Evolutionary conservation across 2,888 invertebrate genomes (phyloP), one percentile per base, ranked within the genome.

Genomic region (Stenolophus ochropezus): DNA sequence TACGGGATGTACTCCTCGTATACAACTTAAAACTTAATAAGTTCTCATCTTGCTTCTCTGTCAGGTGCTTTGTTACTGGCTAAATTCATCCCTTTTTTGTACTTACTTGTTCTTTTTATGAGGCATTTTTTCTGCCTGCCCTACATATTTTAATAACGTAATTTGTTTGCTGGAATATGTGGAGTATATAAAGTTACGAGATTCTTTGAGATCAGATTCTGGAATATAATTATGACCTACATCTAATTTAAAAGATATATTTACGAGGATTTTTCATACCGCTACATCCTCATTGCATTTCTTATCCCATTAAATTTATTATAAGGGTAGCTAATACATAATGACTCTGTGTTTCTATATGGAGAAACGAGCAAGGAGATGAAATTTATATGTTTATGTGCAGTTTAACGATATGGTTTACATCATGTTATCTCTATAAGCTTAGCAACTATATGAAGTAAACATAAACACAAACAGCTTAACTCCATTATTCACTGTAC

Each of bases 111-210:
- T 73, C 47, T 42, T 73, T 73, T 49, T 21, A 73, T 49, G 49
- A 51, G 16, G 74, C 58, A 18, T 69, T 69, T 58, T 58, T 77
- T 42, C 21, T 14, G 58, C 42, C 27, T 33, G 20, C 58, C 33
- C 27, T 77, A 61, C 77, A 77, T 77, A 61, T 77, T 77, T 77
- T 77, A 77, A 77, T 77, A 77, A 77, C 58, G 58, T 77, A 77
- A 77, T 77, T 56, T 77, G 77, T 77, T 77, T 77, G 20, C 61
- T 33, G 18, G 61, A 61, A 58, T 77, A 77, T 58, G 58, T 61
- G 42, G 33, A 69, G 65, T 27, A 33, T 69, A 42, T 69, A 20
- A 42, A 69, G 33, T 61, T 61, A 61, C 61, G 23, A 69, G 65
- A 69, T 69, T 69, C 65, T 69, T 69, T 4, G 65, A 42, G 61